Conservation (phyloP, 2,113 vertebrate species). For the Rhinoptilus africanus region DNA sequence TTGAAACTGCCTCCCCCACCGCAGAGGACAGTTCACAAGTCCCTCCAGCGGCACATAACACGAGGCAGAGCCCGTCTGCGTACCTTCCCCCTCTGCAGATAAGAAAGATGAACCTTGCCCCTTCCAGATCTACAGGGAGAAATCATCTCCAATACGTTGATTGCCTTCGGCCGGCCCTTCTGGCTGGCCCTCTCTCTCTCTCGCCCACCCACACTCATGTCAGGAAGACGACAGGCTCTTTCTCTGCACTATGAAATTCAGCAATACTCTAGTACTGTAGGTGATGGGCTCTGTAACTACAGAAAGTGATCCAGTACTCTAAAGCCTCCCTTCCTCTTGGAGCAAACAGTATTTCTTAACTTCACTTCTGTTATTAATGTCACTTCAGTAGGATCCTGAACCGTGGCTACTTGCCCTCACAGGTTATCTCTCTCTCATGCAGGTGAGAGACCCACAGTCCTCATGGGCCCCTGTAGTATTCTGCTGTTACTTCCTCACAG, state of each 20-base stretch:
- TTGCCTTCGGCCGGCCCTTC: neutral
- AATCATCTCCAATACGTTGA: slow-evolving; percentile 16
- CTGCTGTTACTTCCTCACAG: neutral
- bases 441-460: neutral
- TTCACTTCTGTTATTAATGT: neutral
- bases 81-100: slow-evolving; percentile 34
- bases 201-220: neutral
- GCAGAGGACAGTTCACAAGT: neutral
- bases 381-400: neutral
- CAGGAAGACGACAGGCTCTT: neutral
- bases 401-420: neutral
- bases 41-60: neutral
- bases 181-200: neutral
- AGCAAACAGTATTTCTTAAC: neutral
- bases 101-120: slow-evolving; percentile 56
- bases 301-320: neutral
- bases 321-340: neutral
- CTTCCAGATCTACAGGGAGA: slow-evolving; percentile 29
- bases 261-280: neutral
- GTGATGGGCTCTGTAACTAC: neutral
- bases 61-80: neutral
- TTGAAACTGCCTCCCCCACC: neutral
- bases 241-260: neutral
- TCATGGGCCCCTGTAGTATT: neutral
- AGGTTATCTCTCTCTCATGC: neutral